Percentiles rank a stretch among this genome's conserved stretches.
These are phyloP conservation scores for Xestia xanthographa DNA, from an alignment of 2,888 invertebrate genomes.

Conservation along the genomic window DNA sequence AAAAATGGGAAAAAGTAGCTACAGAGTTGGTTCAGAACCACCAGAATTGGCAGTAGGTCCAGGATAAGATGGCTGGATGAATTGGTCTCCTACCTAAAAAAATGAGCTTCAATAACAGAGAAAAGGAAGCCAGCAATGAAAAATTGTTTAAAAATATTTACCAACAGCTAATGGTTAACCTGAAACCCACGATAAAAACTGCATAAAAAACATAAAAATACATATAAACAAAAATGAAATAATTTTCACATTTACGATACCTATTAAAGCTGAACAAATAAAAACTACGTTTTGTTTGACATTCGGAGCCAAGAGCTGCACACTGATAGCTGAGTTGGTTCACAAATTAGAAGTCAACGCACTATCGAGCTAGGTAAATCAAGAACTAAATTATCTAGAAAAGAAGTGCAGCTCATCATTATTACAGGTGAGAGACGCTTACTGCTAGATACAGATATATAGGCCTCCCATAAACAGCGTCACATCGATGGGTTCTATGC, in stretches of 20 bases:
- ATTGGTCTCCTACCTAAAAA: not conserved
- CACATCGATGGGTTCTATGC: not conserved
- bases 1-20: not conserved
- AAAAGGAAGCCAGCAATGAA: not conserved
- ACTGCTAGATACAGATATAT: not conserved
- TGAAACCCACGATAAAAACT: slow-evolving; percentile 10
- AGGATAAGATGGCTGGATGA: not conserved
- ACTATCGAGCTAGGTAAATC: not conserved
- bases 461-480: not conserved
- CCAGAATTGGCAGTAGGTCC: not conserved
- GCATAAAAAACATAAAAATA: not conserved
- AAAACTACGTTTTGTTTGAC: not conserved
- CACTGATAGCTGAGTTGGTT: no score
- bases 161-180: not conserved
- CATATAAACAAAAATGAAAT: not conserved
- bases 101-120: not conserved
- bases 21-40: not conserved
- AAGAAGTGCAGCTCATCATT: not conserved
- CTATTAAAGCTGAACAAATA: not conserved
- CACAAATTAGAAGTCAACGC: not conserved
- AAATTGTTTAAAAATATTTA: not conserved
- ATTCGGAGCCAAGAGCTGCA: not conserved
- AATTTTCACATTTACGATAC: not conserved
- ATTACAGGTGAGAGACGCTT: not conserved
- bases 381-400: not conserved